Base-by-base conservation (phyloP, 37 sponge, comb jelly and placozoan genomes). In the Cliona cf. orientalis region DNA sequence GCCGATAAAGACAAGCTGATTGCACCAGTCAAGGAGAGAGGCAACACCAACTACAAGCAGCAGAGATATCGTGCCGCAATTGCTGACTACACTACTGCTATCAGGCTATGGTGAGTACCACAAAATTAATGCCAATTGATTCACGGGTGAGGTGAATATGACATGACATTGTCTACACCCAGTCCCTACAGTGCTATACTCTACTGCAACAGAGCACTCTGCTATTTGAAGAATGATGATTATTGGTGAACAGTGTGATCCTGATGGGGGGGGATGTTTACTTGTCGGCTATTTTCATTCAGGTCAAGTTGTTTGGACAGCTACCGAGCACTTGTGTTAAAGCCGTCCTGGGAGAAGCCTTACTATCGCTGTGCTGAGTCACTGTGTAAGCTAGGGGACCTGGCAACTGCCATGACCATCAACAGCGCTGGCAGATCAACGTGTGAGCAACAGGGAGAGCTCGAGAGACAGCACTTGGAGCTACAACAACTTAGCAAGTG, bases 11-110 rank as follows among this genome's bases (percentile, higher is more conserved):
- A 61, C 26, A 68, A 84, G 38, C 67, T 75, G 42, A 69, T 84
- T 7, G 74, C 43, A 5, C 68, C 75, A 41, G 66, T 88, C 6
- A 82, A 82, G 72, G 89, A 88, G 38, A 34, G 83, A 76, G 89
- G 89, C 42, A 82, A 82, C 55, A 59, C 57, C 38, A 82, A 88
- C 66, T 81, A 69, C 56, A 82, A 74, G 49, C 58, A 76, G 11
- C 0, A 1, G 2, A 40, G 69, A 32, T 82, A 76, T 43, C 29
- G 71, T 21, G 89, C 89, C 3, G 83, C 83, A 29, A 82, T 88
- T 25, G 89, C 77, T 0, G 89, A 88, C 83, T 88, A 77, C 62
- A 88, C 83, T 19, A 76, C 74, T 49, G 89, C 89, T 46, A 76
- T 88, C 35, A 76, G 56, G 53, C 53, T 88, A 41, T 81, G 71